Conservation (phyloP, 53 echinoderm and acorn worm genomes). For the Hippasteria phrygiana region DNA sequence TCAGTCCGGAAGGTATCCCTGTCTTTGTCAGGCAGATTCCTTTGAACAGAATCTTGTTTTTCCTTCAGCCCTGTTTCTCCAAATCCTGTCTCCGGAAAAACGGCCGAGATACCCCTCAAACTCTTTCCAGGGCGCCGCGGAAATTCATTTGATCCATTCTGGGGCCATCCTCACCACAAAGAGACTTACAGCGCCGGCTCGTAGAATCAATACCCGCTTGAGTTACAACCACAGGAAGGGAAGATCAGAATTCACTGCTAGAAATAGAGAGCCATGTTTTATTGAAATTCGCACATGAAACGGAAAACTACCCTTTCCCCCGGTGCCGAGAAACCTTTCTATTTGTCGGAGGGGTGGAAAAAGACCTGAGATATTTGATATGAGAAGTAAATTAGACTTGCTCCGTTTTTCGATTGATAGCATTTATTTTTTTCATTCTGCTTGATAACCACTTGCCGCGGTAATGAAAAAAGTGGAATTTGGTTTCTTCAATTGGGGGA, state of each 20-base stretch:
- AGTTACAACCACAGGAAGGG: conserved; percentile 12
- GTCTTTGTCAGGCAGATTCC: not conserved
- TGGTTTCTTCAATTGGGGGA: not conserved
- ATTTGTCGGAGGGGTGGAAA: conserved; percentile 10
- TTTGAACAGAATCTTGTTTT: conserved; percentile 31
- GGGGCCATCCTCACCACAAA: conserved; percentile 1
- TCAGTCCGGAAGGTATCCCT: not conserved
- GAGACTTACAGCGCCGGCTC: conserved; percentile 6
- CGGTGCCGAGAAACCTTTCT: not conserved
- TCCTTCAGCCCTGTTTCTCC: not conserved
- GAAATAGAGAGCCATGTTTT: conserved; percentile 33
- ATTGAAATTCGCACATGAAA: conserved; percentile 54
- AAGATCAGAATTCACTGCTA: not conserved
- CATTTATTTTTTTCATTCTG: too few species aligned
- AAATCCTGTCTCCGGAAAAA: conserved; percentile 48
- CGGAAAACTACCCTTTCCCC: conserved; percentile 25
- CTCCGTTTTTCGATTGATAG: not conserved
- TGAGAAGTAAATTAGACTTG: conserved; percentile 2
- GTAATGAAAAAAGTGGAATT: not conserved
- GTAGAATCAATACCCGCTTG: conserved; percentile 58
- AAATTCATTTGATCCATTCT: conserved; percentile 40
- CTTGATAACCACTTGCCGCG: not conserved
- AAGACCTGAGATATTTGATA: conserved; percentile 23
- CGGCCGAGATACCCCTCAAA: not conserved
- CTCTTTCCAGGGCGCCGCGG: not conserved